Evolutionary conservation across 2,888 invertebrate genomes (phyloP).

Genomic region (Eupithecia abbreviata): DNA sequence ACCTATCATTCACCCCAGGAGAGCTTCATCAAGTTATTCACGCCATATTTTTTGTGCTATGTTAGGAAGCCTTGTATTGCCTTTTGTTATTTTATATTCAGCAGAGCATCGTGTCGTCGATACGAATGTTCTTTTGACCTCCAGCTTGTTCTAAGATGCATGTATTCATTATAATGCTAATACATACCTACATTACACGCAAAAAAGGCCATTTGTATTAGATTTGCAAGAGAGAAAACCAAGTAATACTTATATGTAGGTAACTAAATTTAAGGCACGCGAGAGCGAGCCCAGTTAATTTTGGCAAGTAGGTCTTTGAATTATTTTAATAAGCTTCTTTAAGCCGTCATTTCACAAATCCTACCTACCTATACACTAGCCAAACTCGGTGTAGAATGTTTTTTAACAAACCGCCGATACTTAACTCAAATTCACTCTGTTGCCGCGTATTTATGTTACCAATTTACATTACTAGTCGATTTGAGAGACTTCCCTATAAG

Average conservation of each 20-base stretch:
- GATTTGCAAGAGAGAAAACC: background rate
- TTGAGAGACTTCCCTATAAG: too few relatives aligned
- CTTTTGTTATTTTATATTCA: slow-evolving; percentile 30
- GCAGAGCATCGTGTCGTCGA: background rate
- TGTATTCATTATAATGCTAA: background rate
- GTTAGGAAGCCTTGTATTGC: background rate
- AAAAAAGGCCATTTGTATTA: background rate
- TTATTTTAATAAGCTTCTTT: slow-evolving; percentile 32
- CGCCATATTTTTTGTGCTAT: slow-evolving; percentile 23
- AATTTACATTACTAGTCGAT: too few relatives aligned
- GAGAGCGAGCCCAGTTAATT: background rate
- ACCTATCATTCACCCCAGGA: slow-evolving; percentile 41
- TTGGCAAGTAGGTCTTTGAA: slow-evolving; percentile 40
- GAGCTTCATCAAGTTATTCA: slow-evolving; percentile 31
- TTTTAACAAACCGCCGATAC: too few relatives aligned
- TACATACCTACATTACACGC: background rate
- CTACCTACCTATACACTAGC: too few relatives aligned
- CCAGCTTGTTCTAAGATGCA: slow-evolving; percentile 21
- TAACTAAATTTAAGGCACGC: background rate
- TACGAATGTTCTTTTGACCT: slow-evolving; percentile 35
- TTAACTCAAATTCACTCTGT: too few relatives aligned
- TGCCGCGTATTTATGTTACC: too few relatives aligned
- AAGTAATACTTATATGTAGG: background rate
- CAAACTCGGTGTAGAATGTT: too few relatives aligned
- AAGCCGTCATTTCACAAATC: background rate